Base-by-base conservation (phyloP, 2,888 invertebrate species). In the Osedax frankpressi region DNA sequence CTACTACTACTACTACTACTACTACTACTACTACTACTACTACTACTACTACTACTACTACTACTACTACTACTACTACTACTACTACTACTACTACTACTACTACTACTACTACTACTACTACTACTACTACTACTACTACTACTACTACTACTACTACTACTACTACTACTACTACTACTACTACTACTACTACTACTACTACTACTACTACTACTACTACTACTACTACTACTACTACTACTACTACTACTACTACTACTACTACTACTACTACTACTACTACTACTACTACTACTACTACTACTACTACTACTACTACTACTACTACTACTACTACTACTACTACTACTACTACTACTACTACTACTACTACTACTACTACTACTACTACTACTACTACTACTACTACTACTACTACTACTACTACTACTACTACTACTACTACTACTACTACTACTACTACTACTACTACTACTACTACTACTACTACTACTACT, bases 201-300 rank as follows among this genome's bases (percentile, higher is more conserved):
- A 26, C 62, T 11, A 44, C 60, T 3, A 27, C 29, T 14, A 71
- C 30, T 30, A 70, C 72, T 27, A 44, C 65, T 6, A 69, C 78
- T 2, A 78, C 79, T 28, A 78, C 77, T 72, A 78, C 77, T 2
- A 75, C 78, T 19, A 78, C 79, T 6, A 78, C 80, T 6, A 74
- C 78, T 44, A 78, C 79, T 68, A 68, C 68, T 68, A 6, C 68
- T 68, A 6, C 68, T 11, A 11, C 68, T 67, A 11, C 68, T 28
- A 11, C 14, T 67, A 11, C 14, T 11, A 11, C 14, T 67, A 67
- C 14, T 11, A 11, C 68, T 67, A 67, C 68, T 11, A 11, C 68
- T 67, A 3, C 68, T 11, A 11, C 68, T 67, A 67, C 68, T 11
- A 11, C 68, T 67, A 67, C 68, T 11, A 11, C 68, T 67, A 67